Evolutionary conservation across 1,140 invertebrate species (phyloP), one percentile per base, ranked within the genome.

Genomic region (Drosophila navojoa): DNA sequence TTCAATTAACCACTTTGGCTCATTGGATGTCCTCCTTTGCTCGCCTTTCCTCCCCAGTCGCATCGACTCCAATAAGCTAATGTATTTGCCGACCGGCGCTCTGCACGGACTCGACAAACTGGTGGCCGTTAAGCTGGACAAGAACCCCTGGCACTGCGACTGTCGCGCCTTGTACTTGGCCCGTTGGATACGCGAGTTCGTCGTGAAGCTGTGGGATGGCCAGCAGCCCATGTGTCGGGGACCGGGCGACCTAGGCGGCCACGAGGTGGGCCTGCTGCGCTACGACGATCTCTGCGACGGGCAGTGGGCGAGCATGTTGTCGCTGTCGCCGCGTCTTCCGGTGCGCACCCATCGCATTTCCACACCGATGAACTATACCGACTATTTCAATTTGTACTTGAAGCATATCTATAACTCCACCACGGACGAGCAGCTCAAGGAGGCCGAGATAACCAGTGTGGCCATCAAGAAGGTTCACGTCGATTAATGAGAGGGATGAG

Each of bases 111-210:
- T 96, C 53, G 92, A 94, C 0, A 93, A 94, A 38, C 92, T 97
- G 45, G 93, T 94, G 4, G 95, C 96, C 55, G 93, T 97, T 0
- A 96, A 96, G 89, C 91, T 97, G 16, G 95, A 95, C 1, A 96
- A 96, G 74, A 97, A 97, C 92, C 96, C 96, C 0, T 97, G 96
- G 96, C 96, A 97, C 81, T 97, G 97, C 77, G 96, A 97, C 85
- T 97, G 97, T 81, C 94, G 94, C 44, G 95, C 96, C 6, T 92
- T 96, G 0, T 97, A 97, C 87, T 93, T 97, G 58, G 94, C 95
- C 0, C 92, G 92, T 91, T 96, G 94, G 94, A 92, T 94, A 69
- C 93, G 93, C 63, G 93, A 93, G 50, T 95, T 96, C 76, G 93
- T 93, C 45, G 92, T 94, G 57, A 96, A 95, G 84, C 93, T 96